A percentile compares a stretch with the other conserved stretches of the same genome.
phyloP scores from a whole-genome alignment of 2,888 invertebrate genomes.

The Meta bourneti region DNA sequence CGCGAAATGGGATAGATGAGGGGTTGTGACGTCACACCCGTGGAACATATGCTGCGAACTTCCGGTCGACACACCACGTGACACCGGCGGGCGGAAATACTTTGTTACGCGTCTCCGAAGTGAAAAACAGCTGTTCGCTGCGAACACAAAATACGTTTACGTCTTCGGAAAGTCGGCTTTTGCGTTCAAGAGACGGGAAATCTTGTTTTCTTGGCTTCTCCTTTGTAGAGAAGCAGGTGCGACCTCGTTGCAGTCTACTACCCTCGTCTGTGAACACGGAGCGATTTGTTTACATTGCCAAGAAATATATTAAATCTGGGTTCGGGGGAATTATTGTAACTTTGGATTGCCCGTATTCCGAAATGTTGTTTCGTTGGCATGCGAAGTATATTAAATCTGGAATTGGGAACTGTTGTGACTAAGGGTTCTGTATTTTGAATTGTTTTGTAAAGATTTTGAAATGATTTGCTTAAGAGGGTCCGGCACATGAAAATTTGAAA shows the following conservation, averaged over 20 bases:
- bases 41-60: conserved; percentile 54
- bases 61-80: conserved; percentile 26
- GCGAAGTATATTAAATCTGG: no score
- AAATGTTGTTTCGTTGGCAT: no score
- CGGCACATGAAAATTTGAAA: no score
- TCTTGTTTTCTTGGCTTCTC: conserved; percentile 5
- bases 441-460: no score
- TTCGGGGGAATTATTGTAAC: background rate
- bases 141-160: conserved; percentile 20
- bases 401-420: no score
- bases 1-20: background rate
- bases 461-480: no score
- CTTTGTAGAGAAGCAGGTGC: conserved; percentile 47
- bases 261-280: background rate
- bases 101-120: conserved; percentile 22
- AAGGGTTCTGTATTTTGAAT: no score
- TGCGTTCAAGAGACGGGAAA: background rate
- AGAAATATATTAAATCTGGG: background rate
- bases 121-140: conserved; percentile 49
- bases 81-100: conserved; percentile 24
- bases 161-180: conserved; percentile 6
- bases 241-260: conserved; percentile 62
- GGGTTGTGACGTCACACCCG: conserved; percentile 36
- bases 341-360: no score
- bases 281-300: conserved; percentile 56